These are phyloP conservation scores for Euproctis similis DNA, from an alignment of 2,888 invertebrate species.

Conservation along the genomic window DNA sequence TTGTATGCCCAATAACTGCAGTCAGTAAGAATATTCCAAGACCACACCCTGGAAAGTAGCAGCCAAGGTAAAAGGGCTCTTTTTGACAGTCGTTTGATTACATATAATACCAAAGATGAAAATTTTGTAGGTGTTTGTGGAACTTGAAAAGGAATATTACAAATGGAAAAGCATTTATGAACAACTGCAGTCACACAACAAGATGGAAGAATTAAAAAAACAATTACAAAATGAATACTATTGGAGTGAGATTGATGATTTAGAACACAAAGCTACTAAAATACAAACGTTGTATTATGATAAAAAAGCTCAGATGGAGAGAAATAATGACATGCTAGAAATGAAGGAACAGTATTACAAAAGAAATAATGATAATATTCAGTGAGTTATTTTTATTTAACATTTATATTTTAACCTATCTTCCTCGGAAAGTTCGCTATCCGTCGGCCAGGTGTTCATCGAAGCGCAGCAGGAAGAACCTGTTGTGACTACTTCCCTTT, in stretches of 20 bases:
- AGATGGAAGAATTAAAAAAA: slow-evolving; percentile 60
- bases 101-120: too few relatives aligned
- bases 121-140: slow-evolving; percentile 55
- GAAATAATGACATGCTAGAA: slow-evolving; percentile 44
- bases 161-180: slow-evolving; percentile 74
- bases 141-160: slow-evolving; percentile 62
- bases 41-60: too few relatives aligned
- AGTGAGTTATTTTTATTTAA: too few relatives aligned
- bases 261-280: slow-evolving; percentile 40
- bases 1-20: too few relatives aligned
- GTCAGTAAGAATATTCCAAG: too few relatives aligned
- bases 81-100: too few relatives aligned
- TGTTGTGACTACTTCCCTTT: too few relatives aligned
- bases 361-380: slow-evolving; percentile 50
- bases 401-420: too few relatives aligned
- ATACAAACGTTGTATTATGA: slow-evolving; percentile 61
- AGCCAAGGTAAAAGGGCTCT: too few relatives aligned
- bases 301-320: slow-evolving; percentile 56
- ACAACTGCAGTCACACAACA: slow-evolving; percentile 71
- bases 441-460: too few relatives aligned
- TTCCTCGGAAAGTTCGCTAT: too few relatives aligned
- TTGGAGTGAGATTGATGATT: slow-evolving; percentile 63
- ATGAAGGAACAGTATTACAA: slow-evolving; percentile 46
- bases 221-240: slow-evolving; percentile 75
- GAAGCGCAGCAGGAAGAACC: too few relatives aligned